Conservation (phyloP, 2,113 vertebrate genomes). For the Dipodomys ordii region DNA sequence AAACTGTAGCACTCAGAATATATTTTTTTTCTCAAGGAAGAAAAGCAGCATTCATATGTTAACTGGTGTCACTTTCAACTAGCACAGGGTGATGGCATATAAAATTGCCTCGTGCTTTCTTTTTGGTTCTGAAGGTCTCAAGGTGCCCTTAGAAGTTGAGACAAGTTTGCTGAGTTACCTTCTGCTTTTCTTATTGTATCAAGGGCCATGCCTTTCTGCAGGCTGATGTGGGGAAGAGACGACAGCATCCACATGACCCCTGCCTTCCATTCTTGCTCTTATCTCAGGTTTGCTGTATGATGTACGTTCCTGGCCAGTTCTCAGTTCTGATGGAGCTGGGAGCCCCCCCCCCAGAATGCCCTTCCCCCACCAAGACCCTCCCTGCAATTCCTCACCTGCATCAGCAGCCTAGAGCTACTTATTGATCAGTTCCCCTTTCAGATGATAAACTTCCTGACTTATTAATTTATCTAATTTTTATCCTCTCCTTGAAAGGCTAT, state of each 20-base stretch:
- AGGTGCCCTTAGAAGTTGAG: background rate
- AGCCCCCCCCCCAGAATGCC: background rate
- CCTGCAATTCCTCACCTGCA: background rate
- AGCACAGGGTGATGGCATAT: background rate
- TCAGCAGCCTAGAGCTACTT: background rate
- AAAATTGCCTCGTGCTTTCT: background rate
- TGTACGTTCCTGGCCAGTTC: conserved; percentile 1
- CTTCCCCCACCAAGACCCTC: background rate
- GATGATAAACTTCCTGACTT: conserved; percentile 36
- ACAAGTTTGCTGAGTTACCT: background rate
- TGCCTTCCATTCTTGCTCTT: background rate
- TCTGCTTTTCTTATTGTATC: background rate
- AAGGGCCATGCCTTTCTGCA: background rate
- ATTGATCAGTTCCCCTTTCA: conserved; percentile 1
- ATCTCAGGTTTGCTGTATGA: background rate
- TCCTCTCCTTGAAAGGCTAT: conserved; percentile 52
- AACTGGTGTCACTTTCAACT: background rate
- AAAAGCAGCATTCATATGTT: background rate
- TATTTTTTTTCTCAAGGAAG: background rate
- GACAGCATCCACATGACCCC: accelerated
- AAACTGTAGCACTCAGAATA: background rate
- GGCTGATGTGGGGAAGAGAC: background rate
- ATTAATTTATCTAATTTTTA: conserved; percentile 48
- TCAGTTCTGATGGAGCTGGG: background rate
- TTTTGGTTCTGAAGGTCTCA: conserved; percentile 46